Base-by-base conservation (phyloP, 53 echinoderm and acorn worm species). In the Actinopyga echinites region DNA sequence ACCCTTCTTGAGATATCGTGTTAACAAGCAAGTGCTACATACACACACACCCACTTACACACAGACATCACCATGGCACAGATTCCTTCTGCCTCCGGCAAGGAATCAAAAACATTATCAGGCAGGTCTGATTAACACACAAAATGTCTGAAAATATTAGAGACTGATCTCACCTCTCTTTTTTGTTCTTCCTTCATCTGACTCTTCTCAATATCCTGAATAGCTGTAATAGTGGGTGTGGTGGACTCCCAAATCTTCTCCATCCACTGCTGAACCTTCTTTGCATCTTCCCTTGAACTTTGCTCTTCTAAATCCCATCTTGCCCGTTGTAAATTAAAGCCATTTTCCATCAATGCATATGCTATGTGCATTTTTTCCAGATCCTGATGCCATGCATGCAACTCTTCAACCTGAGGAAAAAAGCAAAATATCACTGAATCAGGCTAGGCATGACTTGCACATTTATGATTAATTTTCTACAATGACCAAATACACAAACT, bases 341-440 rank as follows among this genome's bases (percentile, higher is more conserved):
- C 67, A 66, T 35, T 66, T 57, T 67, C 10, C 31, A 86, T 68
- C 67, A 79, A 17, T 25, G 56, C 5, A 22, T 25, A 10, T n/a
- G 35, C 36, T 20, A 21, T n/a, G 31, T 34, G 1, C 3, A 21
- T 10, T 61, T 33, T 28, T 34, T 65, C 38, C 36, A 83, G 1
- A 52, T 83, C 28, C 2, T 9, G 15, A 22, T 83, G 43, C 30
- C 1, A 17, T 38, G 40, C 49, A 44, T 23, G 40, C 19, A 44
- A 54, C 10, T 54, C 83, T 17, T 49, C 19, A 6, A 69, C 49
- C 23, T 35, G 11, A 36, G 20, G 24, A 43, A n/a, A 15, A 25
- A 5, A 82, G 17, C 20, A 34, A 0, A 12, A 12, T 24, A 64
- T 2, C 13, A 23, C 17, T 49, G 49, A 49, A 49, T 49, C 15